Conservation (phyloP, 2,113 vertebrate species). For the Nannospalax galili region DNA sequence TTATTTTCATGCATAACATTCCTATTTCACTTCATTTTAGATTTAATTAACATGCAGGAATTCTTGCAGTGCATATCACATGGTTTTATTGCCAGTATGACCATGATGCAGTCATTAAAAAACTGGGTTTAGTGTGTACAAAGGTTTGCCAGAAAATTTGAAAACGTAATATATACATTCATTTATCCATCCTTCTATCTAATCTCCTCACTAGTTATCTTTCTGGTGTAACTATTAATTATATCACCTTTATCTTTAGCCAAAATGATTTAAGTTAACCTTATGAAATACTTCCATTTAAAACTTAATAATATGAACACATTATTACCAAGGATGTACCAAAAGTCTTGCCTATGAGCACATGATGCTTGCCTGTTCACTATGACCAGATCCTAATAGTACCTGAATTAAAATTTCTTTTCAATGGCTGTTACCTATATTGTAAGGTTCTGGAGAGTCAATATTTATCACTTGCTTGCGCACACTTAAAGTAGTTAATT, state of each 20-base stretch:
- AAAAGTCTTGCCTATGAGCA: not conserved
- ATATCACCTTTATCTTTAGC: not conserved
- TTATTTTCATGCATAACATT: conserved; percentile 8
- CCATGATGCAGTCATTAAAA: not conserved
- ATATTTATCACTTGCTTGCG: not conserved
- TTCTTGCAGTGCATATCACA: not conserved
- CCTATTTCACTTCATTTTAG: conserved; percentile 28
- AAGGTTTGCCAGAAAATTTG: not conserved
- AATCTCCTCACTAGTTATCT: not conserved
- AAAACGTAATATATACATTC: not conserved
- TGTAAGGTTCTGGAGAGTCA: not conserved
- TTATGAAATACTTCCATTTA: conserved; percentile 11
- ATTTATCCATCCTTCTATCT: not conserved
- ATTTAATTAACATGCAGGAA: not conserved
- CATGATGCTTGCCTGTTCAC: not conserved
- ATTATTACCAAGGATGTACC: not conserved
- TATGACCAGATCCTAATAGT: not conserved
- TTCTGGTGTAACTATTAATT: not conserved
- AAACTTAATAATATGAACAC: not conserved
- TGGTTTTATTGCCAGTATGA: conserved; percentile 6
- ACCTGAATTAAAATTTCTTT: conserved; percentile 11
- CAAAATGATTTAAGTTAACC: not conserved
- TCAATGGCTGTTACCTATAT: not conserved
- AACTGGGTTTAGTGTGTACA: not conserved
- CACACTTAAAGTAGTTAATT: not conserved